These are phyloP conservation scores for Nymphicus hollandicus DNA, from an alignment of 2,113 vertebrate genomes.

Conservation along the genomic window DNA sequence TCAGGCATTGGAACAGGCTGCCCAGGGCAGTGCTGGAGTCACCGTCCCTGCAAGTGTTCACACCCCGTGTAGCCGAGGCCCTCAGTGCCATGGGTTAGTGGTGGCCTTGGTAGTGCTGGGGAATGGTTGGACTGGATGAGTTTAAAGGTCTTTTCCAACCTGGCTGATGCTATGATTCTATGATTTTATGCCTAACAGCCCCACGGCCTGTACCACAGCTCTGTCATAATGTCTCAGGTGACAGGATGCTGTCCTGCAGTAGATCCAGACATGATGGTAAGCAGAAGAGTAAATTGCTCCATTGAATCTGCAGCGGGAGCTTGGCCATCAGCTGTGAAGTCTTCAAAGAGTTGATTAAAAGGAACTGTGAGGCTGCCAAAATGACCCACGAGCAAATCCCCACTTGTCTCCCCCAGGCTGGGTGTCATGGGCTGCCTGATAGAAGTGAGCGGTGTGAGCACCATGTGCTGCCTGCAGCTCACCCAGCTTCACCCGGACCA, in stretches of 20 bases:
- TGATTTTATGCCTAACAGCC: background rate
- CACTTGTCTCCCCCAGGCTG: background rate
- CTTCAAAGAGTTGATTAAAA: slow-evolving; percentile 37
- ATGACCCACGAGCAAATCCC: background rate
- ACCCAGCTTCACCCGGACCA: background rate
- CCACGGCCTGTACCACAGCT: background rate
- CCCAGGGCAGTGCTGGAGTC: background rate
- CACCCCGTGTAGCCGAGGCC: rapidly evolving
- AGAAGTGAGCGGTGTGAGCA: rapidly evolving
- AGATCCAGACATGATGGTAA: rapidly evolving
- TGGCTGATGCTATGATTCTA: background rate
- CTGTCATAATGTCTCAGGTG: background rate
- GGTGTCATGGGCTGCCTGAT: background rate
- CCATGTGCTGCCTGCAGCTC: background rate
- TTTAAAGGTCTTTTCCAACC: background rate
- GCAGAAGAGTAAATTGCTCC: background rate
- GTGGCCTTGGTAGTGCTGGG: background rate
- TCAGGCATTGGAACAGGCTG: background rate
- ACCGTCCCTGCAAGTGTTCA: background rate
- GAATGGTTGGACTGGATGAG: background rate
- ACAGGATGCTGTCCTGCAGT: rapidly evolving
- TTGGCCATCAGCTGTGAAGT: background rate
- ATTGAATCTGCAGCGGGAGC: background rate
- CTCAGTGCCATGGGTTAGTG: background rate
- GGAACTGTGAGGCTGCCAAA: slow-evolving; percentile 6